Evolutionary conservation across 2,888 invertebrate genomes (phyloP).

Genomic region (Cataglyphis rosenhaueri): DNA sequence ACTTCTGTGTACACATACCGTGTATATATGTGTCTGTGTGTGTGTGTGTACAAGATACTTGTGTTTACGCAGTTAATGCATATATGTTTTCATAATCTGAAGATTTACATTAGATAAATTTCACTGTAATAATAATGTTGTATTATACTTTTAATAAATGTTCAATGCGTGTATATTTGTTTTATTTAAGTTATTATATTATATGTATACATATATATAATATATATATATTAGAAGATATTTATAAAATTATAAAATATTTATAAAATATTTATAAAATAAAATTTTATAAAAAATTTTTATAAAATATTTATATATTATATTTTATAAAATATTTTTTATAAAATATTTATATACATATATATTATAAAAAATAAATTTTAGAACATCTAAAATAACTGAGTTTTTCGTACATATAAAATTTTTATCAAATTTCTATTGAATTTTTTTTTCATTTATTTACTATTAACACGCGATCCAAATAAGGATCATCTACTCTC

Average conservation of each 20-base stretch:
- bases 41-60: neutral
- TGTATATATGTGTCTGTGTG: neutral
- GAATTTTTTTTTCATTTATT: neutral
- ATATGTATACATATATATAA: too few species aligned
- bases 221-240: too few species aligned
- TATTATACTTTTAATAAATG: neutral
- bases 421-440: neutral
- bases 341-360: too few species aligned
- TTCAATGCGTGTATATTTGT: neutral
- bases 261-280: too few species aligned
- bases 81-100: too few species aligned
- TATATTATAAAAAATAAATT: neutral
- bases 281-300: too few species aligned
- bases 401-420: neutral
- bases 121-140: neutral
- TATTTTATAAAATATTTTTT: too few species aligned
- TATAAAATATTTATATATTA: too few species aligned
- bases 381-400: neutral
- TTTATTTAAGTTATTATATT: too few species aligned
- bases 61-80: constrained; percentile 18
- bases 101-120: neutral
- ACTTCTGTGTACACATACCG: neutral
- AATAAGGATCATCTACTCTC: neutral
- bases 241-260: too few species aligned
- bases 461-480: constrained; percentile 1